Conservation (phyloP, 2,113 vertebrate species). For the Amazona vittata region DNA sequence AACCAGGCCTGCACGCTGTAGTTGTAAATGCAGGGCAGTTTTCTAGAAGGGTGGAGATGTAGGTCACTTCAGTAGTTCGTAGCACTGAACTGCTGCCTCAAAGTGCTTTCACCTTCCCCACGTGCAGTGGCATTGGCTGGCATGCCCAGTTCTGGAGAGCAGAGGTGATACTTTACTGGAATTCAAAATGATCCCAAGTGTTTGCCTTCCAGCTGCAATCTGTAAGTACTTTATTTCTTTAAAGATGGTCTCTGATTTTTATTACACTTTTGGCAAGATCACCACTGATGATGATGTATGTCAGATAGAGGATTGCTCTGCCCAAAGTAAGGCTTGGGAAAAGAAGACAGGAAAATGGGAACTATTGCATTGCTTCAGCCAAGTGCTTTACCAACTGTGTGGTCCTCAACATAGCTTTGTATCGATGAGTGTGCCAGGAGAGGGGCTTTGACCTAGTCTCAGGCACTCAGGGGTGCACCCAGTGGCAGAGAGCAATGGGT, state of each 20-base stretch:
- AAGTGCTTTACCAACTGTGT: background rate
- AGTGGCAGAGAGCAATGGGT: background rate
- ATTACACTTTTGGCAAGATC: background rate
- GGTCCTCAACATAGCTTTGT: accelerated
- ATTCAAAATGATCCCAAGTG: constrained; percentile 6
- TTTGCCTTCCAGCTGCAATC: constrained; percentile 60
- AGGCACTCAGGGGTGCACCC: background rate
- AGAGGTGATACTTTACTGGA: background rate
- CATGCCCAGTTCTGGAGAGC: background rate
- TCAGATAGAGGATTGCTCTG: background rate
- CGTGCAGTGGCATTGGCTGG: accelerated
- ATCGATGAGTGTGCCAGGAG: accelerated
- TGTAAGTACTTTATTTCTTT: background rate
- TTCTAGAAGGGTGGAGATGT: background rate
- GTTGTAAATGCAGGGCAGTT: background rate
- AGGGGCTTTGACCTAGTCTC: background rate
- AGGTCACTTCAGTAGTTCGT: background rate
- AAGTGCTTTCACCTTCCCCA: background rate
- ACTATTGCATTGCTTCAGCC: background rate
- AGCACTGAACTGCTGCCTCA: background rate
- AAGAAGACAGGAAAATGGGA: background rate
- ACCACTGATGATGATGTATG: background rate
- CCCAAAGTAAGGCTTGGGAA: background rate
- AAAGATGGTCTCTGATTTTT: background rate
- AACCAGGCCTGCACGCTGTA: accelerated